A percentile compares a stretch with the other conserved stretches of the same genome.
phyloP scores from a whole-genome alignment of 2,797 vertebrate genomes.

The Nasua narica region DNA sequence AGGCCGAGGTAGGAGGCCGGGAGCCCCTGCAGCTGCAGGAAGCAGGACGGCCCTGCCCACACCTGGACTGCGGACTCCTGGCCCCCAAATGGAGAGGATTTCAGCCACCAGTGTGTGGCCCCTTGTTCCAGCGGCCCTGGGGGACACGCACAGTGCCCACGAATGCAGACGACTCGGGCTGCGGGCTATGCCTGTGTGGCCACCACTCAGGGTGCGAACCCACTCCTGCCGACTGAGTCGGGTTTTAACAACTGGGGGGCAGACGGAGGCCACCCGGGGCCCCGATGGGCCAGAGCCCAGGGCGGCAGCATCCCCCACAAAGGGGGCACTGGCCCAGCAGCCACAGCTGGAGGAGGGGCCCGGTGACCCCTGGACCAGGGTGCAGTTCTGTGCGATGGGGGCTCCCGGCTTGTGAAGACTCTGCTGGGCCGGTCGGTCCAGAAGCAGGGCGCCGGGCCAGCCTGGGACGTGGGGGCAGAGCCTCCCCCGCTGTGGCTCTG shows the following conservation, averaged over 20 bases:
- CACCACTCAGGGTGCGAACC: rapidly evolving
- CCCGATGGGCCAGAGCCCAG: too few relatives aligned
- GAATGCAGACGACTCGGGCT: rapidly evolving
- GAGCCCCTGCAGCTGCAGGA: not conserved
- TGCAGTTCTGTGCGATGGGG: not conserved
- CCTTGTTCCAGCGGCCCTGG: not conserved
- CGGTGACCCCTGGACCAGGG: not conserved
- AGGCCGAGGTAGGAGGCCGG: not conserved
- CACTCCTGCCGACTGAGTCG: not conserved
- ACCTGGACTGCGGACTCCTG: not conserved
- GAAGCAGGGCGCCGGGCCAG: not conserved
- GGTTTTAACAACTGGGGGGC: not conserved
- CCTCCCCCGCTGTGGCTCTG: not conserved
- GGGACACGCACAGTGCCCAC: not conserved
- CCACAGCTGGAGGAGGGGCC: not conserved
- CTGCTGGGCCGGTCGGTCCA: rapidly evolving
- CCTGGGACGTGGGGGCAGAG: not conserved
- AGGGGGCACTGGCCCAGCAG: not conserved
- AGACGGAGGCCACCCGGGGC: rapidly evolving
- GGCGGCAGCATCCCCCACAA: not conserved
- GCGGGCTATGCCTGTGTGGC: rapidly evolving
- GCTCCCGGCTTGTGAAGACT: too few relatives aligned
- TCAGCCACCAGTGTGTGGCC: not conserved
- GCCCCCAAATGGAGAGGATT: not conserved
- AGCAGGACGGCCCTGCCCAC: not conserved